Percentiles rank a stretch among this genome's conserved stretches.
Conservation (phyloP, 2,797 vertebrate species). For the Myoxocephalus aenaeus region DNA sequence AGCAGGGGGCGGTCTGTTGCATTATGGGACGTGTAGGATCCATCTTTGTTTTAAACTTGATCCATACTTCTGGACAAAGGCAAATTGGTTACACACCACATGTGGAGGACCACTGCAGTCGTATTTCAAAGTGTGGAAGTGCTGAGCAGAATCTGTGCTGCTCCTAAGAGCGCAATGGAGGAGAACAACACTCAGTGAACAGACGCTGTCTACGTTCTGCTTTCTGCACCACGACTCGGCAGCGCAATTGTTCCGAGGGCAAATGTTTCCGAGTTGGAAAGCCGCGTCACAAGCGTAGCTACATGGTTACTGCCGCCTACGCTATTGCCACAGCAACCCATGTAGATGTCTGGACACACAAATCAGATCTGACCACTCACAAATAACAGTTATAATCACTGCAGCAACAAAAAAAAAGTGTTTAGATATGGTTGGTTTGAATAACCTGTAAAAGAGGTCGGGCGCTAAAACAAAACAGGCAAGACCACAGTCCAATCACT, state of each 20-base stretch:
- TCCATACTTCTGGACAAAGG: too few species aligned
- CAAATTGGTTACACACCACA: background rate
- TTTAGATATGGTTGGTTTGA: constrained; percentile 8
- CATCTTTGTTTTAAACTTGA: background rate
- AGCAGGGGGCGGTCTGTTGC: background rate
- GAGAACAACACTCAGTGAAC: too few species aligned
- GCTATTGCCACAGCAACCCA: too few species aligned
- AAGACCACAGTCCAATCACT: background rate
- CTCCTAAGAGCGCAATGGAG: too few species aligned
- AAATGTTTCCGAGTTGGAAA: background rate
- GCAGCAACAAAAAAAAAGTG: background rate
- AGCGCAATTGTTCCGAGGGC: too few species aligned
- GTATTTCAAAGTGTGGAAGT: background rate
- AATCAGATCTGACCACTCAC: background rate
- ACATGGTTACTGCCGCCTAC: too few species aligned
- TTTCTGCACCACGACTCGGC: too few species aligned
- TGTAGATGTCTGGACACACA: too few species aligned
- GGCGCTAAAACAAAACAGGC: background rate
- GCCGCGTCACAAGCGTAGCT: background rate
- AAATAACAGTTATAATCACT: background rate
- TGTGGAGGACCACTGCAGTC: too few species aligned
- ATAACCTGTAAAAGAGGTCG: background rate
- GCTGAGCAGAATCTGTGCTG: too few species aligned
- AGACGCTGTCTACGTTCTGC: too few species aligned
- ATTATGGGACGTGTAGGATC: too few species aligned